Percentiles rank a stretch among this genome's conserved stretches.
Evolutionary conservation across 1,140 invertebrate genomes (phyloP).

Genomic region (Rhagoletis zephyria): DNA sequence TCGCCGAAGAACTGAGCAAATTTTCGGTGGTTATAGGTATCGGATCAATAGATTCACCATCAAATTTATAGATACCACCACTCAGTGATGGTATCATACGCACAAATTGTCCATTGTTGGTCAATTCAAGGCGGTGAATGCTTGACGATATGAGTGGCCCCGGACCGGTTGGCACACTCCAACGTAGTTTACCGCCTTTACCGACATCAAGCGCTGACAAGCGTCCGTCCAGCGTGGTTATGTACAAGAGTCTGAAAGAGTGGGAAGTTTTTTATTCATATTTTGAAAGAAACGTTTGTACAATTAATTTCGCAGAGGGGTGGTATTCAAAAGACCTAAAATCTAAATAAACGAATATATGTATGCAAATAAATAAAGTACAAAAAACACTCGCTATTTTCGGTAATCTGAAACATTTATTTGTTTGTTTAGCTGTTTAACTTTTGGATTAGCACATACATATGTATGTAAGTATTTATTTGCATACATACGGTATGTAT

Average conservation of each 20-base stretch:
- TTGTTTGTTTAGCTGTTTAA: too few relatives aligned
- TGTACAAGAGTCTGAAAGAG: slow-evolving; percentile 80
- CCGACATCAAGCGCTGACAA: slow-evolving; percentile 83
- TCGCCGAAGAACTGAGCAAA: slow-evolving; percentile 87
- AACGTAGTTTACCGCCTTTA: slow-evolving; percentile 80
- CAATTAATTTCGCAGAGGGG: too few relatives aligned
- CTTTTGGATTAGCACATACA: too few relatives aligned
- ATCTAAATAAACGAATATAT: too few relatives aligned
- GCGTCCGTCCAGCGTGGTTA: slow-evolving; percentile 90
- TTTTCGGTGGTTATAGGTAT: slow-evolving; percentile 89
- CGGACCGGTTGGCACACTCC: slow-evolving; percentile 83
- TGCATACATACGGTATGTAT: too few relatives aligned
- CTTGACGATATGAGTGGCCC: slow-evolving; percentile 86
- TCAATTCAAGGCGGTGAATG: slow-evolving; percentile 87
- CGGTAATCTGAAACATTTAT: too few relatives aligned
- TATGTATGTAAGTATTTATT: too few relatives aligned
- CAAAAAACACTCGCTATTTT: too few relatives aligned
- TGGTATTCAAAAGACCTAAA: too few relatives aligned
- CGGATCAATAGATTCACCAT: slow-evolving; percentile 89
- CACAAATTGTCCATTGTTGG: slow-evolving; percentile 87
- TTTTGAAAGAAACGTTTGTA: too few relatives aligned
- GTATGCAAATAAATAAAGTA: too few relatives aligned
- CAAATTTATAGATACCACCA: slow-evolving; percentile 91
- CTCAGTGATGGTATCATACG: slow-evolving; percentile 91
- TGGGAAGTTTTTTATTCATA: not conserved